Base-by-base conservation (phyloP, 2,113 vertebrate genomes). In the Oryzias curvinotus region DNA sequence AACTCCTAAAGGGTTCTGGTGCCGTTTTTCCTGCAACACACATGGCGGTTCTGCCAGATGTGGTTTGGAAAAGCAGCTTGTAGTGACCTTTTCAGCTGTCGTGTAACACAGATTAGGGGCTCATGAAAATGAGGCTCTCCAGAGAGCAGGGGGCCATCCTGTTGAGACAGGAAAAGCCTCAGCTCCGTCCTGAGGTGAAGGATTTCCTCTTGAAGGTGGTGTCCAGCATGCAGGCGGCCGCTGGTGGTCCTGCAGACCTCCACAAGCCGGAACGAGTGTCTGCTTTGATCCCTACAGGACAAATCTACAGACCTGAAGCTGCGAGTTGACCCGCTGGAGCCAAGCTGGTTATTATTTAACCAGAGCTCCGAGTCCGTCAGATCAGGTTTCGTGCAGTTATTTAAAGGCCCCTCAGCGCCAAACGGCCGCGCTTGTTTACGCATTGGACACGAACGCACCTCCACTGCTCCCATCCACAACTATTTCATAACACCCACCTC, bases 401-500 rank as follows among this genome's bases (percentile, higher is more conserved):
- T 42, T 21, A 3, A 42, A 67, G 43, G 36, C 36, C 36, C 36
- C 36, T 36, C 36, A 12, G 36, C 36, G 36, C 36, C 8, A 10
- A 36, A 12, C 36, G 36, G 10, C 36, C 36, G 36, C 36, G 36
- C 10, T 36, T 36, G 36, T 36, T 36, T 36, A 36, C 36, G 36
- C 36, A 36, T 36, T 12, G 36, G 36, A 36, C 36, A 36, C 3
- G 36, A 36, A 12, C 36, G 36, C 36, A 10, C 64, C 45, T 12
- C 47, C n/a, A n/a, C 19, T 2, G 47, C n/a, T 48, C 47, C 7
- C 44, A 16, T 14, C 23, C 50, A 7, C 12, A 49, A 49, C 52
- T 16, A 43, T 25, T n/a, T 64, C 60, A 30, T 26, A 14, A 51
- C 48, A 73, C 89, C 12, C 83, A 95, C 95, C 94, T 95, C 95